These are phyloP conservation scores for Muscina levida DNA, from an alignment of 2,888 invertebrate species.

Conservation along the genomic window DNA sequence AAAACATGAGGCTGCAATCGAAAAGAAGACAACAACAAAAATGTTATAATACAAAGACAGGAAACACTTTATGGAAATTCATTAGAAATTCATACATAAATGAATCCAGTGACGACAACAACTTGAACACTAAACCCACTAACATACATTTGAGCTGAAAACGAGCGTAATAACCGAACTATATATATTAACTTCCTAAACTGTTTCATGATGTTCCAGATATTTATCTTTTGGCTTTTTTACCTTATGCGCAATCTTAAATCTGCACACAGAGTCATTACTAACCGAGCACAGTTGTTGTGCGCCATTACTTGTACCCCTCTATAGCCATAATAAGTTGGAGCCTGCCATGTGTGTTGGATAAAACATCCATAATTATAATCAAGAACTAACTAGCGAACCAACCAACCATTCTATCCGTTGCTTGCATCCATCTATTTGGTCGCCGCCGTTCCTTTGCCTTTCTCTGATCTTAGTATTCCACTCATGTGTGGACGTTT, in stretches of 20 bases:
- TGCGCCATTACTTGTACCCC: neutral
- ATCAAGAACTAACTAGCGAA: neutral
- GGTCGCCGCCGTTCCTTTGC: neutral
- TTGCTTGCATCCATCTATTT: neutral
- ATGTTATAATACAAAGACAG: constrained; percentile 8
- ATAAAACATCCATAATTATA: constrained; percentile 29
- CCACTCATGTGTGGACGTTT: constrained; percentile 9
- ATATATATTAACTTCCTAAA: constrained; percentile 25
- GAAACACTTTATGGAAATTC: constrained; percentile 13
- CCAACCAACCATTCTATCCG: neutral
- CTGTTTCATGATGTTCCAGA: neutral
- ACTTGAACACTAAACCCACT: neutral
- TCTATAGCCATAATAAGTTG: neutral
- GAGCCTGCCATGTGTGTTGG: constrained; percentile 4
- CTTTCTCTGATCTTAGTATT: constrained; percentile 20
- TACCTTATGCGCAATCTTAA: neutral
- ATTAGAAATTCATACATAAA: neutral
- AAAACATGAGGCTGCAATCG: neutral
- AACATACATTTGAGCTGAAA: constrained; percentile 2
- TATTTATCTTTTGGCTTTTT: constrained; percentile 8
- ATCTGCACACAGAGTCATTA: constrained; percentile 10
- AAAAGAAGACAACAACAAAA: neutral
- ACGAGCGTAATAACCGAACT: neutral
- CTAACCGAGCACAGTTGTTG: neutral
- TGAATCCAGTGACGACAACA: constrained; percentile 3